Conservation (phyloP, 2,888 invertebrate genomes). For the Watsonalla binaria region DNA sequence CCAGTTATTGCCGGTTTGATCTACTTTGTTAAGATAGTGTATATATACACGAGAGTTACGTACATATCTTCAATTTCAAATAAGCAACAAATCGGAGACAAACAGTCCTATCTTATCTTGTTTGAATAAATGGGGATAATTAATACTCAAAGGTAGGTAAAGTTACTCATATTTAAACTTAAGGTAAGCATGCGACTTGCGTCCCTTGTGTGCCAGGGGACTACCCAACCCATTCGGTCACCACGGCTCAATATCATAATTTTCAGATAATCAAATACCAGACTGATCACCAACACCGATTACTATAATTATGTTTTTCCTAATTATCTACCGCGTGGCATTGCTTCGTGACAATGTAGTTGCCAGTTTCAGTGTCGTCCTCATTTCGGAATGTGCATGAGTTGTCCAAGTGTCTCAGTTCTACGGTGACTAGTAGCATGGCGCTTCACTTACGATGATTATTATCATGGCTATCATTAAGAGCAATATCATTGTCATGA, state of each 20-base stretch:
- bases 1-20: too few species aligned
- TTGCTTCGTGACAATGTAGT: conserved; percentile 80
- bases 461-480: conserved; percentile 73
- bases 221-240: too few species aligned
- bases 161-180: too few species aligned
- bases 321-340: conserved; percentile 47
- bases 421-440: conserved; percentile 56
- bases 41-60: too few species aligned
- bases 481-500: conserved; percentile 78
- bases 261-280: conserved; percentile 6
- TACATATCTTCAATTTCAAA: too few species aligned
- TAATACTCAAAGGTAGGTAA: too few species aligned
- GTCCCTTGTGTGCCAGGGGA: too few species aligned
- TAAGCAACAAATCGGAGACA: too few species aligned
- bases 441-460: conserved; percentile 53
- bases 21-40: too few species aligned
- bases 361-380: conserved; percentile 68
- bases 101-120: too few species aligned
- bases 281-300: conserved; percentile 28
- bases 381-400: conserved; percentile 72
- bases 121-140: too few species aligned
- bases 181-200: too few species aligned
- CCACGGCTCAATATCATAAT: not conserved
- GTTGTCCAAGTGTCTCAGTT: conserved; percentile 45
- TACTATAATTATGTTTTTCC: conserved; percentile 15